Evolutionary conservation across 2,113 vertebrate genomes (phyloP), one percentile per base, ranked within the genome.

Genomic region (Symphodus melops): DNA sequence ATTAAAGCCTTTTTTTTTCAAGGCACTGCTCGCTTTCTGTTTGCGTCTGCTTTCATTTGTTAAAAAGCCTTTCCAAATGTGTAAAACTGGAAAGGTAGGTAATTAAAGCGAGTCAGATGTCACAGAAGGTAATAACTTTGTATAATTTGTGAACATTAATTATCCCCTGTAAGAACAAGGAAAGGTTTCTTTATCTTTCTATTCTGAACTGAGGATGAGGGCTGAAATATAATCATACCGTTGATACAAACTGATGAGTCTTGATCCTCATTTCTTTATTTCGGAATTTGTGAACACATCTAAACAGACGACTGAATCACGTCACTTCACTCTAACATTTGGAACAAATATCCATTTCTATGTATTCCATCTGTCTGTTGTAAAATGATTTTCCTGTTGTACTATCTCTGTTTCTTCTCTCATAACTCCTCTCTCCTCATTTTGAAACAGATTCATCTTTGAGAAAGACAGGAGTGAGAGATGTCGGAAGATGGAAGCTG

Each of bases 391-490:
- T 53, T 58, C 33, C 13, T 10, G 68, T 56, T 21, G 9, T 21
- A 48, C 58, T 21, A 39, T 7, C 10, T 9, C 5, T 42, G 25
- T 33, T 61, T 39, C 16, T 59, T 53, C 28, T 48, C 11, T 16
- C 39, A n/a, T 65, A 41, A 36, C 25, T 64, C 36, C 42, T 60
- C 49, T 53, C 11, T 21, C 55, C 62, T 76, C 49, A 37, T 82
- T 76, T 75, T 66, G 42, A 41, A 55, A n/a, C 70, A n/a, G 54
- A 83, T 70, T 72, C 52, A 25, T 77, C 57, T 74, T 54, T 46
- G 28, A 48, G 37, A 64, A 41, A 39, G 68, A 68, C 72, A 52
- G 55, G n/a, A 57, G 37, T 41, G 61, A 63, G 66, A 7, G n/a
- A 67, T 13, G 28, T 20, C 5, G 39, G 21, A 51, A 44, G 54